Percentiles rank a stretch among this genome's conserved stretches.
Evolutionary conservation across 2,888 invertebrate genomes (phyloP).

Genomic region (Trachelus stipa): DNA sequence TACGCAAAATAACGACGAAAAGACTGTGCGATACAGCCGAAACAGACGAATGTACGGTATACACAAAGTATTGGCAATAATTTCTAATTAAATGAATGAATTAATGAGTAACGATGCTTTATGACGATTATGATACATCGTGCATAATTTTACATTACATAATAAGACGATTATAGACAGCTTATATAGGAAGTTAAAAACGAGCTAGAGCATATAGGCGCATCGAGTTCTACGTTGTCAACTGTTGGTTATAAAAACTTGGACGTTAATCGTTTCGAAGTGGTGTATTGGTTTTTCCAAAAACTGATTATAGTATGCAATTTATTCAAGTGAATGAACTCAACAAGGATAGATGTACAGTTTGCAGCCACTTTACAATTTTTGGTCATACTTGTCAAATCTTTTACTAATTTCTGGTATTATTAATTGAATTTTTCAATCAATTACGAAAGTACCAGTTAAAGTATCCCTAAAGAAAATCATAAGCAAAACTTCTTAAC

Average conservation of each 20-base stretch:
- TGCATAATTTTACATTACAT: conserved; percentile 14
- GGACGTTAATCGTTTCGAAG: too few relatives aligned
- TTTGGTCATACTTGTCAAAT: too few relatives aligned
- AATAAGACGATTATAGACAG: conserved; percentile 43
- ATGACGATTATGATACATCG: conserved; percentile 11
- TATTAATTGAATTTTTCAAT: neutral
- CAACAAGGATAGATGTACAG: too few relatives aligned
- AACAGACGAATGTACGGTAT: conserved; percentile 5
- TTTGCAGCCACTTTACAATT: too few relatives aligned
- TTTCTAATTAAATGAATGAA: conserved; percentile 21
- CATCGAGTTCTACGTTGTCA: conserved; percentile 15
- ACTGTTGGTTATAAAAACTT: too few relatives aligned
- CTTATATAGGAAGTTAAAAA: conserved; percentile 43
- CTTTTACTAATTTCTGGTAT: neutral
- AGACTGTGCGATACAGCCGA: neutral
- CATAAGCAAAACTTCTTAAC: too few relatives aligned
- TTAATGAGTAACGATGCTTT: conserved; percentile 10
- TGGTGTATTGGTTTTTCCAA: too few relatives aligned
- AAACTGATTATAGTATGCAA: too few relatives aligned
- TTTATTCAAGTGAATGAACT: too few relatives aligned
- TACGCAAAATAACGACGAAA: too few relatives aligned
- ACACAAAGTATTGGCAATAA: conserved; percentile 28
- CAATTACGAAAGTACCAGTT: neutral
- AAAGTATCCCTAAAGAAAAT: too few relatives aligned
- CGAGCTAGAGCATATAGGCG: conserved; percentile 28